Base-by-base conservation (phyloP, 2,888 invertebrate species). In the Dichetophora obliterata region DNA sequence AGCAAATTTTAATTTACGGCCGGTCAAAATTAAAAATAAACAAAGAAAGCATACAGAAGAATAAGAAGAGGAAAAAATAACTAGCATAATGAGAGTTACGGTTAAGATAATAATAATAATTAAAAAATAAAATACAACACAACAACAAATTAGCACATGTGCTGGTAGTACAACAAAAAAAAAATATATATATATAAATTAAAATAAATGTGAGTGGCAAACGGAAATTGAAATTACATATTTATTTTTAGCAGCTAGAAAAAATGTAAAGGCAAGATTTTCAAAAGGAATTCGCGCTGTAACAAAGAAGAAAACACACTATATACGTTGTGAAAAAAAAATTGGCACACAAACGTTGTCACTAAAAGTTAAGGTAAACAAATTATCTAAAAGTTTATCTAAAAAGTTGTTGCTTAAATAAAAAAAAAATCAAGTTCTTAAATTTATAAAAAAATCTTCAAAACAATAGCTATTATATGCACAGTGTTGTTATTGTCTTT, bases 191-290 rank as follows among this genome's bases (percentile, higher is more conserved):
- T n/a, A n/a, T 24, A 68, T 5, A 24, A 59, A 24, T 9, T 11
- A 27, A 24, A 34, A 14, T 19, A 59, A 6, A 16, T 16, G 71
- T 14, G 66, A 52, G 74, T 66, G 74, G 54, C 74, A 74, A 74
- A 65, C 73, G 73, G 61, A 74, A 74, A 74, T 52, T 37, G 66
- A 74, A 66, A 43, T 54, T 11, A n/a, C n/a, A n/a, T n/a, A 74
- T 37, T 74, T 74, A 74, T 74, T 74, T 74, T 66, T 74, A 74
- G 74, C 4, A 31, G 31, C 31, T 16, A 6, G 11, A 9, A 22
- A 19, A 63, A 37, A 50, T 31, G 19, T 27, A 59, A 48, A 24
- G 43, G n/a, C 63, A 65, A 52, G n/a, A 50, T 9, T 22, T n/a
- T 11, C 22, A 11, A 48, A 73, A 27, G 11, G 2, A 73, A 50